Evolutionary conservation across 2,797 vertebrate species (phyloP).

Genomic region (Pseudotriccus pelzelni): DNA sequence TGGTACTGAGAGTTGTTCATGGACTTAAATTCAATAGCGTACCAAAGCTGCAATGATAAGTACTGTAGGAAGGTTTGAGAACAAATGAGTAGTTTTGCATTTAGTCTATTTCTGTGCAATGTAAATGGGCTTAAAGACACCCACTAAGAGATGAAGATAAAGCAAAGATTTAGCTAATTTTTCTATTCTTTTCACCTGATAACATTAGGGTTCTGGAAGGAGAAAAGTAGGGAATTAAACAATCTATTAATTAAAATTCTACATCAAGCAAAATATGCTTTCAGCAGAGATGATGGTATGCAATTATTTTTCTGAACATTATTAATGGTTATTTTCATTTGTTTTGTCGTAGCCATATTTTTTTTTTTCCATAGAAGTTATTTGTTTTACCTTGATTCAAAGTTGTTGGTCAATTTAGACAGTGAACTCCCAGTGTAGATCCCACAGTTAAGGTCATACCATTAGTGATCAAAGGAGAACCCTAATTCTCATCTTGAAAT

Average conservation of each 20-base stretch:
- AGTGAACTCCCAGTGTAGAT: background rate
- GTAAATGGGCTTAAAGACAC: background rate
- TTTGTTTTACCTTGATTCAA: background rate
- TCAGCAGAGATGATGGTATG: background rate
- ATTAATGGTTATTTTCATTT: background rate
- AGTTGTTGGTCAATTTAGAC: background rate
- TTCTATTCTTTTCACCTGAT: background rate
- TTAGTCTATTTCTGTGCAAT: background rate
- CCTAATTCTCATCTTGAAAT: background rate
- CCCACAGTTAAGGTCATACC: background rate
- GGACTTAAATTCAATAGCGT: background rate
- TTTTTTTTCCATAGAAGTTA: background rate
- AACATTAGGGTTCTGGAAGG: background rate
- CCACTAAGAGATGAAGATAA: background rate
- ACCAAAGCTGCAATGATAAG: background rate
- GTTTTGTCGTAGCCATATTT: background rate
- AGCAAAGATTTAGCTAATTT: background rate
- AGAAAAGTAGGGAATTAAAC: background rate
- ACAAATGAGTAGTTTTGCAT: background rate
- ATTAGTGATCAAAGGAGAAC: background rate
- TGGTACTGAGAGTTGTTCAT: background rate
- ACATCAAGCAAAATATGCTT: background rate
- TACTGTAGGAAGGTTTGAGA: background rate
- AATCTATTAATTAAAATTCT: background rate
- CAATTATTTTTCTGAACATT: background rate